A percentile compares a stretch with the other conserved stretches of the same genome.
Evolutionary conservation across 2,888 invertebrate genomes (phyloP).

Genomic region (Campaea margaritaria): DNA sequence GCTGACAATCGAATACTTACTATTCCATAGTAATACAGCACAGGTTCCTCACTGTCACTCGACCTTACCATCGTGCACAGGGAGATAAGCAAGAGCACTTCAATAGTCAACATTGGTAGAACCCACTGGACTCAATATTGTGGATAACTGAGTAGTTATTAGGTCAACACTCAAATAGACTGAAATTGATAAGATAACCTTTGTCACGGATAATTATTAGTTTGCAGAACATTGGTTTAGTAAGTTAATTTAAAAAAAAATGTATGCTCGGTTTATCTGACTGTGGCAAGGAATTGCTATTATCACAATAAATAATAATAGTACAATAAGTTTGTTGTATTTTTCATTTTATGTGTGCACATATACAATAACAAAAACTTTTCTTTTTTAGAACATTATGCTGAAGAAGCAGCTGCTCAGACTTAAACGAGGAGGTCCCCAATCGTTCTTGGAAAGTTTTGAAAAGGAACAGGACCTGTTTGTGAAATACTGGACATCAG

Average conservation of each 20-base stretch:
- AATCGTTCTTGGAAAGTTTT: constrained; percentile 86
- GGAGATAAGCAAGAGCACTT: constrained; percentile 49
- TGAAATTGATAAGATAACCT: constrained; percentile 69
- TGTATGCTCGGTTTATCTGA: not conserved
- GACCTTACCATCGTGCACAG: constrained; percentile 41
- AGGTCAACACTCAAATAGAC: constrained; percentile 55
- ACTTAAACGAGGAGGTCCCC: constrained; percentile 83
- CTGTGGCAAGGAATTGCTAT: too few species aligned
- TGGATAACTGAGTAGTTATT: constrained; percentile 47
- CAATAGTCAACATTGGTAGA: constrained; percentile 56
- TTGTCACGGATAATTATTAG: constrained; percentile 23
- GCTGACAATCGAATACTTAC: constrained; percentile 59
- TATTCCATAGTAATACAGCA: constrained; percentile 74
- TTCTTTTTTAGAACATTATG: constrained; percentile 86
- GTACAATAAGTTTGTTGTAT: too few species aligned
- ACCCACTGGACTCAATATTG: constrained; percentile 36
- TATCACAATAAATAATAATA: too few species aligned
- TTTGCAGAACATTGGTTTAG: not conserved
- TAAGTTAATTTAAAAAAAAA: not conserved
- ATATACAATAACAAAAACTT: not conserved
- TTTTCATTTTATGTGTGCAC: too few species aligned
- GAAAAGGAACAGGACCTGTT: constrained; percentile 89
- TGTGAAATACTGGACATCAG: constrained; percentile 90
- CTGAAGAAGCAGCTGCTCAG: constrained; percentile 74
- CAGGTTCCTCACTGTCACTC: constrained; percentile 59